These are phyloP conservation scores for Radopholus similis DNA, from an alignment of 1,140 invertebrate species.

Conservation along the genomic window DNA sequence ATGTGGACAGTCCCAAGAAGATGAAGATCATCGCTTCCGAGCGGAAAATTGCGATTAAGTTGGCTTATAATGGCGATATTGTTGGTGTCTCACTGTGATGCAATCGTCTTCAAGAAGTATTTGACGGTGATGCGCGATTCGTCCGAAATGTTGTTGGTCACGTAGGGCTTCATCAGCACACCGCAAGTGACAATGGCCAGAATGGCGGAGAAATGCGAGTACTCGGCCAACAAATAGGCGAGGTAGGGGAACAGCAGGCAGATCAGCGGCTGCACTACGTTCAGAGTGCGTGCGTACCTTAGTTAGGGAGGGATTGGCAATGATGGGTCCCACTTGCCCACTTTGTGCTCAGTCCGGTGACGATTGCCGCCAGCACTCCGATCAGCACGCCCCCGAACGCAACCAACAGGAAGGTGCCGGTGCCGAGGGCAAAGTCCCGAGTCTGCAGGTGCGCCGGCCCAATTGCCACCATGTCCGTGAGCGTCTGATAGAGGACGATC, in stretches of 20 bases:
- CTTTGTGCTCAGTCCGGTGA: too few species aligned
- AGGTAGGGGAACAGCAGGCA: conserved; percentile 37
- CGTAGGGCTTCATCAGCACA: conserved; percentile 97
- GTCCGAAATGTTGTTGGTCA: conserved; percentile 92
- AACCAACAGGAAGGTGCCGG: too few species aligned
- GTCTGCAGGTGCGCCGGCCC: conserved; percentile 88
- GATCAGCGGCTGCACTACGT: conserved; percentile 29
- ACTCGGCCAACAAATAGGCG: conserved; percentile 31
- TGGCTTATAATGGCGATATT: too few species aligned
- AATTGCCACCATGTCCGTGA: conserved; percentile 71
- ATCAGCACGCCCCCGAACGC: too few species aligned
- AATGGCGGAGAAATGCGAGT: conserved; percentile 28
- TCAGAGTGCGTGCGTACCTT: too few species aligned
- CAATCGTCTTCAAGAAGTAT: conserved; percentile 73
- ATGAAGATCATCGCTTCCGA: conserved; percentile 99
- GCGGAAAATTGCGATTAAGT: conserved; percentile 54
- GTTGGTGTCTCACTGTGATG: conserved; percentile 40
- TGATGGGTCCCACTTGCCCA: too few species aligned
- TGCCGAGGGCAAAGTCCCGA: too few species aligned
- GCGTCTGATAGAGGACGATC: conserved; percentile 37
- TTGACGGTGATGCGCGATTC: conserved; percentile 96
- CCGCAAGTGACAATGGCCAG: conserved; percentile 85
- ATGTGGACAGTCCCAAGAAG: conserved; percentile 92
- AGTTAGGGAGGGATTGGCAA: too few species aligned
- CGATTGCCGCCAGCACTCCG: conserved; percentile 76